Evolutionary conservation across 2,888 invertebrate species (phyloP).

Genomic region (Hirtodrosophila confusa): DNA sequence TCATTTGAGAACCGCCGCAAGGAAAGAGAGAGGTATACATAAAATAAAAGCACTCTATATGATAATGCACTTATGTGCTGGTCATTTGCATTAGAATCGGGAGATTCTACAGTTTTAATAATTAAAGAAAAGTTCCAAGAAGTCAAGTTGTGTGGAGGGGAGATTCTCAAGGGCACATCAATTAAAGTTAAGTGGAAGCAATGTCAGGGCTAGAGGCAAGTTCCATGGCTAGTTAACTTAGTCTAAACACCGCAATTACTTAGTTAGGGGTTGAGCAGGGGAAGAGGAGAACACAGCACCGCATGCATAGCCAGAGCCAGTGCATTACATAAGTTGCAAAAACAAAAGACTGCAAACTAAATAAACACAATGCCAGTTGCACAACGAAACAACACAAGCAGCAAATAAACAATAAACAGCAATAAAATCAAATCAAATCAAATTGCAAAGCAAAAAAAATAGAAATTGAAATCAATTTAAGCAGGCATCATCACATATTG

Average conservation of each 20-base stretch:
- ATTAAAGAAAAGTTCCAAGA: neutral
- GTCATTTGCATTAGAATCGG: slow-evolving; percentile 56
- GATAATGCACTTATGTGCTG: slow-evolving; percentile 55
- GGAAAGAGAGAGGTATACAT: slow-evolving; percentile 9
- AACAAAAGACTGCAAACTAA: slow-evolving; percentile 19
- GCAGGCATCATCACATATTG: neutral
- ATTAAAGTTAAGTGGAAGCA: slow-evolving; percentile 40
- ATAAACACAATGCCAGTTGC: slow-evolving; percentile 32
- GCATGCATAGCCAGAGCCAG: slow-evolving; percentile 40
- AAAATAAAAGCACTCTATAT: slow-evolving; percentile 64
- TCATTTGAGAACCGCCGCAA: slow-evolving; percentile 15
- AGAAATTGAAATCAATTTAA: slow-evolving; percentile 66
- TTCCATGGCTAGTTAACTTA: slow-evolving; percentile 23
- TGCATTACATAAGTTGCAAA: slow-evolving; percentile 47
- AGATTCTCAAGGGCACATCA: slow-evolving; percentile 55
- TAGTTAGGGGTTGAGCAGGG: neutral
- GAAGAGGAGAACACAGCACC: slow-evolving; percentile 31
- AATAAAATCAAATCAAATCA: slow-evolving; percentile 37
- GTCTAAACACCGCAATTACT: slow-evolving; percentile 51
- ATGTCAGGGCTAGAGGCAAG: slow-evolving; percentile 16
- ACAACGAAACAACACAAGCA: slow-evolving; percentile 15
- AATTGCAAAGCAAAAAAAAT: slow-evolving; percentile 26
- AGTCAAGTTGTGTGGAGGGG: neutral
- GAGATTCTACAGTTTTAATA: slow-evolving; percentile 18
- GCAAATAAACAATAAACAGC: slow-evolving; percentile 24